These are phyloP conservation scores for Amiota communis DNA, from an alignment of 2,888 invertebrate genomes.

Conservation along the genomic window DNA sequence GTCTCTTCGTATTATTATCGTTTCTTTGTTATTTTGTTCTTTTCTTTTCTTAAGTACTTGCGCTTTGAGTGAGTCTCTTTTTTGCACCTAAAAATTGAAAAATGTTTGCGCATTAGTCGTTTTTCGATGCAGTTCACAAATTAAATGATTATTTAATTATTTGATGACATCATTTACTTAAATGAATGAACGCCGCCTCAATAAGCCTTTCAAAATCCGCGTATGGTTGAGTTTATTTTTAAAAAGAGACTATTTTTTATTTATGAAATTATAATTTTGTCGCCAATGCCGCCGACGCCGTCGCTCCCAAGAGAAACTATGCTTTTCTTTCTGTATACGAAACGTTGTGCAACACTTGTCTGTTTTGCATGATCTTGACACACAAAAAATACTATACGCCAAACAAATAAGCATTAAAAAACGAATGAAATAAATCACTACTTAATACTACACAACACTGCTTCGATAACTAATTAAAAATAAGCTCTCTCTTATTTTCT, in stretches of 20 bases:
- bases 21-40: slow-evolving; percentile 28
- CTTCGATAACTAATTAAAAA: not conserved
- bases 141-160: slow-evolving; percentile 47
- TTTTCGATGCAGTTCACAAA: slow-evolving; percentile 26
- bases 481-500: too few species aligned
- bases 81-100: slow-evolving; percentile 45
- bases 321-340: not conserved
- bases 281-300: not conserved
- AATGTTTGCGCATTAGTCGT: slow-evolving; percentile 45
- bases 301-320: too few species aligned
- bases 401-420: slow-evolving; percentile 35
- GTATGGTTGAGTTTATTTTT: slow-evolving; percentile 30
- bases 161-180: slow-evolving; percentile 63
- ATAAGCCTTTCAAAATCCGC: not conserved
- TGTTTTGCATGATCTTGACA: not conserved
- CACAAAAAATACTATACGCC: slow-evolving; percentile 32
- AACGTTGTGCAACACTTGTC: slow-evolving; percentile 55
- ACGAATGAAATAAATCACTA: slow-evolving; percentile 34
- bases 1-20: slow-evolving; percentile 3
- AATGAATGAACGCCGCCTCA: slow-evolving; percentile 33
- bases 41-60: slow-evolving; percentile 27
- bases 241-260: slow-evolving; percentile 29
- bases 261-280: slow-evolving; percentile 7
- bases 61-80: slow-evolving; percentile 14
- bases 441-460: slow-evolving; percentile 41